Evolutionary conservation across 1,140 invertebrate species (phyloP).

Genomic region (Ylistrum balloti): DNA sequence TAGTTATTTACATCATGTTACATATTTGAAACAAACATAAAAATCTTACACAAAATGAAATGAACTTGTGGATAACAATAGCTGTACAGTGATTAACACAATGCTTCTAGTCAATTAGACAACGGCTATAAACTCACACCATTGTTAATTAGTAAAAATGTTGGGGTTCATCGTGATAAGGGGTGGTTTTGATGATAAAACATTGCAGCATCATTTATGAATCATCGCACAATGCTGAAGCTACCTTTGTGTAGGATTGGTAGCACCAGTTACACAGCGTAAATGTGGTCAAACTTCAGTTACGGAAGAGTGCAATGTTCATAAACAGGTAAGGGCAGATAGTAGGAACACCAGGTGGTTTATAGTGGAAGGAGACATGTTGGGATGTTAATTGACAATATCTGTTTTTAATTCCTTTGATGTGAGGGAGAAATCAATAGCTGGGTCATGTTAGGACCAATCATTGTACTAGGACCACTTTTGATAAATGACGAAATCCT

Average conservation of each 20-base stretch:
- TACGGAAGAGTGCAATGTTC: not conserved
- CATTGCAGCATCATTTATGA: conserved; percentile 28
- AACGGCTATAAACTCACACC: conserved; percentile 12
- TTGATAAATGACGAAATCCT: not conserved
- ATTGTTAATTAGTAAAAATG: not conserved
- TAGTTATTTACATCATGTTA: too few species aligned
- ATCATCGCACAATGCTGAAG: not conserved
- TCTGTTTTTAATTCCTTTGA: conserved; percentile 40
- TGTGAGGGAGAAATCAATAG: not conserved
- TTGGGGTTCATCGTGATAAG: conserved; percentile 32
- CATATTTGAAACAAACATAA: too few species aligned
- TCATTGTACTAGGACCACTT: conserved; percentile 11
- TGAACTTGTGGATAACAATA: too few species aligned
- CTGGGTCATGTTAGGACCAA: not conserved
- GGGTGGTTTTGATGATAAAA: conserved; percentile 34
- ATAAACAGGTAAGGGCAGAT: not conserved
- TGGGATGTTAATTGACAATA: conserved; percentile 39
- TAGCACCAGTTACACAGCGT: not conserved
- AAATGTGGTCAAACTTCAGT: not conserved
- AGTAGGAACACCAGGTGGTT: conserved; percentile 37
- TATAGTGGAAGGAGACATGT: conserved; percentile 1
- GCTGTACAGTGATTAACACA: not conserved
- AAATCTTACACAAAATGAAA: too few species aligned
- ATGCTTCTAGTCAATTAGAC: not conserved
- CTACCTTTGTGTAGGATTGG: not conserved